phyloP scores from a whole-genome alignment of 1,140 invertebrate genomes.

The Drosophila lacteicornis region DNA sequence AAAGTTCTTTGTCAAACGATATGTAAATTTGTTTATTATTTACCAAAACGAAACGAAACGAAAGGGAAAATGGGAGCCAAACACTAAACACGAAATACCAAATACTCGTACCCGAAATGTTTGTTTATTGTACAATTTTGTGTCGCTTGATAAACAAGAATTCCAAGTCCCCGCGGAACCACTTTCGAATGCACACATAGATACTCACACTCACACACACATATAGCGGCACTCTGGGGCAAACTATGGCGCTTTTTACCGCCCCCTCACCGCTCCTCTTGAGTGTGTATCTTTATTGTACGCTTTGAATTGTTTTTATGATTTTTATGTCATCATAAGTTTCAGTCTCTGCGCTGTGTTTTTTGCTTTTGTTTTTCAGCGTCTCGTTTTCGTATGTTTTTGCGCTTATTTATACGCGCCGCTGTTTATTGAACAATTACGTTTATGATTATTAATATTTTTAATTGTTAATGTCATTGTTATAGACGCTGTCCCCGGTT shows the following conservation, averaged over 20 bases:
- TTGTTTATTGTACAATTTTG: slow-evolving; percentile 81
- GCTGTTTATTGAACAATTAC: slow-evolving; percentile 81
- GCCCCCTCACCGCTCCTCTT: slow-evolving; percentile 12
- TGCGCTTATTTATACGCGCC: slow-evolving; percentile 73
- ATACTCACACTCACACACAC: slow-evolving; percentile 34
- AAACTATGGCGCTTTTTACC: slow-evolving; percentile 66
- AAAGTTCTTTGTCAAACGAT: slow-evolving; percentile 73
- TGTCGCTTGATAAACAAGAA: slow-evolving; percentile 79
- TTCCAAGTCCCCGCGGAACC: slow-evolving; percentile 64
- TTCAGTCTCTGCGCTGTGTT: slow-evolving; percentile 61
- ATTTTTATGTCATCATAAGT: slow-evolving; percentile 84
- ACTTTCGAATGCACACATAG: slow-evolving; percentile 55
- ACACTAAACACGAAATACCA: slow-evolving; percentile 59
- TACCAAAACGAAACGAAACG: slow-evolving; percentile 51
- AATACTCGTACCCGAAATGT: slow-evolving; percentile 67
- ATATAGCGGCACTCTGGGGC: slow-evolving; percentile 19
- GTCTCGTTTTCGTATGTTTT: slow-evolving; percentile 70
- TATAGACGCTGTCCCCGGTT: slow-evolving; percentile 63
- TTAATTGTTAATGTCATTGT: slow-evolving; percentile 81
- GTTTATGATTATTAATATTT: slow-evolving; percentile 81
- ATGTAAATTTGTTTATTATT: slow-evolving; percentile 83
- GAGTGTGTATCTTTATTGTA: slow-evolving; percentile 75
- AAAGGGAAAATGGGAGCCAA: slow-evolving; percentile 46
- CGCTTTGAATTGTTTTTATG: slow-evolving; percentile 83
- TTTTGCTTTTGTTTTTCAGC: slow-evolving; percentile 48